Percentiles rank a stretch among this genome's conserved stretches.
These are phyloP conservation scores for Psittacula cyanocephala DNA, from an alignment of 2,113 vertebrate species.

Conservation along the genomic window DNA sequence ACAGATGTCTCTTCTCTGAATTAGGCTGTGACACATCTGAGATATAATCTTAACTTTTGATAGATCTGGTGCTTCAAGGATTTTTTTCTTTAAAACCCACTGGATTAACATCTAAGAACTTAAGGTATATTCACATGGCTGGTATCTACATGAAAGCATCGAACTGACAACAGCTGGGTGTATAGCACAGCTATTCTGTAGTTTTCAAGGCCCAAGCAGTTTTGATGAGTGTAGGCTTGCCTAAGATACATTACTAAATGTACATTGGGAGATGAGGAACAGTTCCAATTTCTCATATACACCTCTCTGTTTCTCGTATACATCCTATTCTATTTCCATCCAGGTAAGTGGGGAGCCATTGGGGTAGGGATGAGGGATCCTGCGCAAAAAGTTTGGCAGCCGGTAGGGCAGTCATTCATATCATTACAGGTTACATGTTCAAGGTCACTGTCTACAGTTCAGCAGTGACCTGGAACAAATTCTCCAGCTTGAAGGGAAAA, in stretches of 20 bases:
- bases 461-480: slow-evolving; percentile 12
- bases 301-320: neutral
- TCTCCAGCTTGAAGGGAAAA: neutral
- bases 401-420: neutral
- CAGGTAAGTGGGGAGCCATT: neutral
- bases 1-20: neutral
- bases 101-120: neutral
- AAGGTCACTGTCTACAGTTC: neutral
- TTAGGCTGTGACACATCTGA: neutral
- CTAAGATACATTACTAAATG: neutral
- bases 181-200: neutral
- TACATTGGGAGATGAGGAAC: neutral
- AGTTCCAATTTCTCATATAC: neutral
- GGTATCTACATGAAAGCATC: neutral
- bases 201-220: neutral
- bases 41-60: neutral
- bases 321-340: neutral
- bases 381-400: neutral
- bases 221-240: neutral
- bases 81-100: neutral
- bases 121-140: neutral
- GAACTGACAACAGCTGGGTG: neutral
- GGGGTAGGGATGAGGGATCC: neutral
- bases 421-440: neutral
- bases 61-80: neutral